These are phyloP conservation scores for Episyrphus balteatus DNA, from an alignment of 1,140 invertebrate genomes.

Conservation along the genomic window DNA sequence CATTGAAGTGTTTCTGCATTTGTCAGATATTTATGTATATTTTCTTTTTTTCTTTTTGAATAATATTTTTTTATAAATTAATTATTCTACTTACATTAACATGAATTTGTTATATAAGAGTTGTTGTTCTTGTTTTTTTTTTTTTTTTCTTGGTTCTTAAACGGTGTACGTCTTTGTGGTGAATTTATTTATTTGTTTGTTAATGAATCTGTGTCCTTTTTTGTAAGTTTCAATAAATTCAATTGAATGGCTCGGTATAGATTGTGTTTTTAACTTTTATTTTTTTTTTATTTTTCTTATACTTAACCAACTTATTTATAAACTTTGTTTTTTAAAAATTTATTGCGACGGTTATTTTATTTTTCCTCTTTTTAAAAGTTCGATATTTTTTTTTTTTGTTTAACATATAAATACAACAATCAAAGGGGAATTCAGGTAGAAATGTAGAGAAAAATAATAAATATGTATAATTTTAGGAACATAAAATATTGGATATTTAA, in stretches of 20 bases:
- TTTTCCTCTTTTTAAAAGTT: no score
- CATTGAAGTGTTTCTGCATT: slow-evolving; percentile 8
- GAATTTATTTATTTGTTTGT: slow-evolving; percentile 4
- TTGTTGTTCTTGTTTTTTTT: neutral
- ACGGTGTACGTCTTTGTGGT: slow-evolving; percentile 11
- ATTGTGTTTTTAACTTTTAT: slow-evolving; percentile 4
- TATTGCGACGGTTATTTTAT: no score
- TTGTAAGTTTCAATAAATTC: slow-evolving; percentile 23
- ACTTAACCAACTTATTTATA: no score
- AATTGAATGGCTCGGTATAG: slow-evolving; percentile 35
- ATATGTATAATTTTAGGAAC: no score
- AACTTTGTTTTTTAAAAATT: no score
- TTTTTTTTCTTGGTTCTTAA: slow-evolving; percentile 16
- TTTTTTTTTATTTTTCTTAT: no score
- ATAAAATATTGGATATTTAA: no score
- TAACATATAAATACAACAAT: no score
- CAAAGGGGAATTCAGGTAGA: no score
- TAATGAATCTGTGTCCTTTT: slow-evolving; percentile 8
- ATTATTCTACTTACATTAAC: slow-evolving; percentile 1
- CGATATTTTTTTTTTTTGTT: no score
- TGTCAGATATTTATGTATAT: slow-evolving; percentile 4
- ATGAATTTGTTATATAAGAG: neutral
- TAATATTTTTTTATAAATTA: slow-evolving; percentile 19
- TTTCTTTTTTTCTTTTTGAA: slow-evolving; percentile 9
- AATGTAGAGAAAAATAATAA: no score